Base-by-base conservation (phyloP, 2,797 vertebrate genomes). In the Megaceryle alcyon region DNA sequence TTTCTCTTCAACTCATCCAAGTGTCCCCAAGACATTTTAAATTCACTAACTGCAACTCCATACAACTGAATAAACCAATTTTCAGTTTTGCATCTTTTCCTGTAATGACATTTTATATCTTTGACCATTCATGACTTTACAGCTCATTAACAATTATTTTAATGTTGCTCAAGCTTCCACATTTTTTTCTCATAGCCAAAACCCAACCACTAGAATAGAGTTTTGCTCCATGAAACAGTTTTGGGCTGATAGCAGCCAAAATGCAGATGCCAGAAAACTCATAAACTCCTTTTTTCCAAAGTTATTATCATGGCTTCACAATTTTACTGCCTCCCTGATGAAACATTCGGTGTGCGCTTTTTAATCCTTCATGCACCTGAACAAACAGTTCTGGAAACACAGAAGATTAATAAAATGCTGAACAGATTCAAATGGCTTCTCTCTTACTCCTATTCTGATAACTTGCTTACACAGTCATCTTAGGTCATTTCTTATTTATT, bases 341-440 rank as follows among this genome's bases (percentile, higher is more conserved):
- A 94, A 94, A 84, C 78, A 88, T 33, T 86, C 3, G 5, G 37
- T 64, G 44, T 33, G 77, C 41, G 77, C 54, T 57, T 79, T 78
- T 91, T 72, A 88, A 80, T 86, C 70, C 48, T 80, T 82, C 44
- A 49, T 23, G 46, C 57, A 82, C 66, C 81, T 91, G 90, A 92
- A 86, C 41, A 94, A 92, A 88, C 57, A 76, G 61, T 66, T 75
- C 41, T 33, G 88, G 84, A 41, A 66, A 60, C 39, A 84, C 15
- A 78, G 53, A 56, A 93, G 59, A 84, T 60, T 39, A 93, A 70
- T 59, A 90, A 86, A 92, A 94, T 10, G 43, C 11, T 87, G 88
- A 69, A 70, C 64, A 80, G 68, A 73, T 76, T 37, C 35, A 79
- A 90, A 94, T 21, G 29, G 23, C 25, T 90, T 76, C 57, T 44